A percentile compares a stretch with the other conserved stretches of the same genome.
phyloP scores from a whole-genome alignment of 2,113 vertebrate genomes.

The Mobula hypostoma region DNA sequence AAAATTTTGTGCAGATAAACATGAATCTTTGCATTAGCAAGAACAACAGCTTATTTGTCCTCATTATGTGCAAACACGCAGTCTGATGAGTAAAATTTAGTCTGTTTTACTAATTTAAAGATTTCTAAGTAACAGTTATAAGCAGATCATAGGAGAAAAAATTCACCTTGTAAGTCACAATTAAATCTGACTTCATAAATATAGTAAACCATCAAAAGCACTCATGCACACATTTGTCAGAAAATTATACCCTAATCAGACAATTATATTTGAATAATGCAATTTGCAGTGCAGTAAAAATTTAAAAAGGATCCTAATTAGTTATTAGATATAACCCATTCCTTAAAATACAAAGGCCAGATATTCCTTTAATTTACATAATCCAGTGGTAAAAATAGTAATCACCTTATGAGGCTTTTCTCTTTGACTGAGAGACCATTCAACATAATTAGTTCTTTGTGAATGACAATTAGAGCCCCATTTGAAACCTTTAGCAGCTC shows the following conservation, averaged over 20 bases:
- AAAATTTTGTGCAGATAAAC: background rate
- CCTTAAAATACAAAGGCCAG: slow-evolving; percentile 27
- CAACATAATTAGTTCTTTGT: slow-evolving; percentile 24
- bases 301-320: slow-evolving; percentile 18
- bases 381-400: slow-evolving; percentile 26
- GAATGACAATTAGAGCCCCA: slow-evolving; percentile 18
- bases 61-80: background rate
- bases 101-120: background rate
- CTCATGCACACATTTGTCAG: slow-evolving; percentile 15
- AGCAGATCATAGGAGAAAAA: slow-evolving; percentile 5
- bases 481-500: slow-evolving; percentile 11
- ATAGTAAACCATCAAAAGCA: background rate
- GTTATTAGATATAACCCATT: slow-evolving; percentile 11
- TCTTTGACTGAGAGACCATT: slow-evolving; percentile 20
- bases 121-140: background rate
- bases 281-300: slow-evolving; percentile 13
- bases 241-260: slow-evolving; percentile 3
- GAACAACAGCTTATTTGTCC: background rate
- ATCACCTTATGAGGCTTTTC: slow-evolving; percentile 18
- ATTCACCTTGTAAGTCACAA: background rate
- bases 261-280: slow-evolving; percentile 28
- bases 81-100: background rate
- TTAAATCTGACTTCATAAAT: slow-evolving; percentile 26
- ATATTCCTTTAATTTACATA: slow-evolving; percentile 21
- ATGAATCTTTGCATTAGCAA: background rate